Conservation (phyloP, 2,888 invertebrate genomes). For the Venusia cambrica region DNA sequence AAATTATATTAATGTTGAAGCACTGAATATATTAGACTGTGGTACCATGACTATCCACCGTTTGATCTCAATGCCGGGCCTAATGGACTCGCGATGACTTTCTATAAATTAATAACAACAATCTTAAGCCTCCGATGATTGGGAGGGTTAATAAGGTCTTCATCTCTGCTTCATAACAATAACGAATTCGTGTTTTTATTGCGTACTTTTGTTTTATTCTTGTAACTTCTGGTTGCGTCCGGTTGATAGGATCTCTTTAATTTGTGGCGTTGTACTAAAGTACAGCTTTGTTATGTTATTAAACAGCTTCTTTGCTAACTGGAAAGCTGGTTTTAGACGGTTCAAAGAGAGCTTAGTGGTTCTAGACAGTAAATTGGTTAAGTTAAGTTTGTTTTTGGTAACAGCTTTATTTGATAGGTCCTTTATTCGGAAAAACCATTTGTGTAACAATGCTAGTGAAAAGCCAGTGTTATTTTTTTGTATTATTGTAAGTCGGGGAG, state of each 20-base stretch:
- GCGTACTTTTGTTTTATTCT: conserved; percentile 46
- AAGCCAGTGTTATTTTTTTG: too few relatives aligned
- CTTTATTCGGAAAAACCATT: too few relatives aligned
- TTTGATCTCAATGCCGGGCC: conserved; percentile 72
- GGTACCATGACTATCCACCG: conserved; percentile 48
- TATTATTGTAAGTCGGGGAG: too few relatives aligned
- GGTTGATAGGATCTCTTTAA: conserved; percentile 35
- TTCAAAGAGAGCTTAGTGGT: too few relatives aligned
- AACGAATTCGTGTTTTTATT: conserved; percentile 53
- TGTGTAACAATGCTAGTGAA: too few relatives aligned
- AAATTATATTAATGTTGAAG: background rate
- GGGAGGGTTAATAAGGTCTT: conserved; percentile 72
- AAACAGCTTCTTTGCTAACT: too few relatives aligned
- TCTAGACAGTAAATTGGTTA: too few relatives aligned
- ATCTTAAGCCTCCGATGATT: conserved; percentile 62
- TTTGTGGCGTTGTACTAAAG: conserved; percentile 17
- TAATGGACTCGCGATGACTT: conserved; percentile 77
- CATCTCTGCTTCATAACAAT: conserved; percentile 55
- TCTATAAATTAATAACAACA: conserved; percentile 80
- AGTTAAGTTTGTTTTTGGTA: too few relatives aligned
- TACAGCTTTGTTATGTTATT: too few relatives aligned
- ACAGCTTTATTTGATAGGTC: too few relatives aligned
- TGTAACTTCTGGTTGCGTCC: conserved; percentile 47
- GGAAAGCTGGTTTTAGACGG: too few relatives aligned
- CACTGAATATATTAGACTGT: conserved; percentile 10